These are phyloP conservation scores for Metridium senile DNA, from an alignment of 92 coral and sea anemone species.

Conservation along the genomic window DNA sequence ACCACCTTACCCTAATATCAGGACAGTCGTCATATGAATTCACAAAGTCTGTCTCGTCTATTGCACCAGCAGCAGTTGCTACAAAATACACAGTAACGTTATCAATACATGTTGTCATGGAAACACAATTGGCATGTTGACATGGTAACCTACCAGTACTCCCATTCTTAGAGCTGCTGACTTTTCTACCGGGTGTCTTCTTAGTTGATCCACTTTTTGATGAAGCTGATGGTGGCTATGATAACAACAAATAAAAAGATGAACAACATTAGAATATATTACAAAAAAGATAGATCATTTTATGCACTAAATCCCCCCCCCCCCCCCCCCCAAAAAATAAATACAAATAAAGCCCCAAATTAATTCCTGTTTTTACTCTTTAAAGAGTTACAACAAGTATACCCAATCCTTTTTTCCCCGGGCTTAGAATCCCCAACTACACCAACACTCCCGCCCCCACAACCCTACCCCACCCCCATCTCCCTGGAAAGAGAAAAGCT, in stretches of 20 bases:
- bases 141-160: conserved; percentile 15
- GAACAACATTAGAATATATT: no score
- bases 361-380: no score
- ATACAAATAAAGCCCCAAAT: no score
- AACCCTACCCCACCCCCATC: no score
- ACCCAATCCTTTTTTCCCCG: no score
- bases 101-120: background rate
- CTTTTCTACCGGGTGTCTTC: conserved; percentile 64
- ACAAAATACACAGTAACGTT: background rate
- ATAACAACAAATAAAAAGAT: background rate
- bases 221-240: conserved; percentile 45
- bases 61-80: conserved; percentile 92
- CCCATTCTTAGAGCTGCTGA: conserved; percentile 36
- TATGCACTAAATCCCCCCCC: no score
- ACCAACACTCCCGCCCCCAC: no score
- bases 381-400: no score
- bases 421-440: no score
- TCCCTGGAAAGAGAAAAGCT: background rate
- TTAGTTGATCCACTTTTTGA: conserved; percentile 64
- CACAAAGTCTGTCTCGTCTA: conserved; percentile 92
- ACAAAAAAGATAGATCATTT: no score
- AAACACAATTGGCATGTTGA: background rate
- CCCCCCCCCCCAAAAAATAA: no score
- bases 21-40: conserved; percentile 86
- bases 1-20: conserved; percentile 71